A percentile compares a stretch with the other conserved stretches of the same genome.
Evolutionary conservation across 2,888 invertebrate species (phyloP).

Genomic region (Neuroscelio doddi): DNA sequence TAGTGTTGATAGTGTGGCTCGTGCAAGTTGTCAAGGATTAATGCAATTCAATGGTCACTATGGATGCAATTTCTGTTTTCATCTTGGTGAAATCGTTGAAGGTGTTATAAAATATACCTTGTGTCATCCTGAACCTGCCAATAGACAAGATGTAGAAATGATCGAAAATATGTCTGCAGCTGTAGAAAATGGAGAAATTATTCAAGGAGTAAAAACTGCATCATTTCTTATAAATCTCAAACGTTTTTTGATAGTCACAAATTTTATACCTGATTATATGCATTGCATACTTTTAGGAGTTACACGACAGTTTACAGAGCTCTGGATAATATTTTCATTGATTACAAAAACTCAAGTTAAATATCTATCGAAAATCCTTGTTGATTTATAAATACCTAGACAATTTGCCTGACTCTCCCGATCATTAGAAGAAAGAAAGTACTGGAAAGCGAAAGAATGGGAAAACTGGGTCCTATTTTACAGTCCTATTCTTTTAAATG

Average conservation of each 20-base stretch:
- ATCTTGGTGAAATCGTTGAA: slow-evolving; percentile 19
- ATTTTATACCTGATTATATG: slow-evolving; percentile 30
- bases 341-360: no score
- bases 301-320: slow-evolving; percentile 15
- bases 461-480: slow-evolving; percentile 25
- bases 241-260: slow-evolving; percentile 22
- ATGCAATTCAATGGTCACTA: slow-evolving; percentile 26
- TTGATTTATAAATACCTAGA: slow-evolving; percentile 3
- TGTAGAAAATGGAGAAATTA: slow-evolving; percentile 3
- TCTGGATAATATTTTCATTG: no score
- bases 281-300: slow-evolving; percentile 13
- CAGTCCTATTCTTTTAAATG: no score
- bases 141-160: slow-evolving; percentile 13
- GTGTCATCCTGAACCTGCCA: not conserved
- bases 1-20: slow-evolving; percentile 32
- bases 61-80: slow-evolving; percentile 29
- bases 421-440: not conserved
- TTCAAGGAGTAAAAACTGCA: slow-evolving; percentile 22
- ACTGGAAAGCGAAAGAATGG: slow-evolving; percentile 12
- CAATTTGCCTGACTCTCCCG: slow-evolving; percentile 2
- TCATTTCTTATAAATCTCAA: slow-evolving; percentile 19
- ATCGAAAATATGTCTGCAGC: slow-evolving; percentile 13
- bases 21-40: slow-evolving; percentile 21
- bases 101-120: slow-evolving; percentile 29
- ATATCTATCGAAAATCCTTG: no score